These are phyloP conservation scores for Entosphenus tridentatus DNA, from an alignment of 2,113 vertebrate species.

Conservation along the genomic window DNA sequence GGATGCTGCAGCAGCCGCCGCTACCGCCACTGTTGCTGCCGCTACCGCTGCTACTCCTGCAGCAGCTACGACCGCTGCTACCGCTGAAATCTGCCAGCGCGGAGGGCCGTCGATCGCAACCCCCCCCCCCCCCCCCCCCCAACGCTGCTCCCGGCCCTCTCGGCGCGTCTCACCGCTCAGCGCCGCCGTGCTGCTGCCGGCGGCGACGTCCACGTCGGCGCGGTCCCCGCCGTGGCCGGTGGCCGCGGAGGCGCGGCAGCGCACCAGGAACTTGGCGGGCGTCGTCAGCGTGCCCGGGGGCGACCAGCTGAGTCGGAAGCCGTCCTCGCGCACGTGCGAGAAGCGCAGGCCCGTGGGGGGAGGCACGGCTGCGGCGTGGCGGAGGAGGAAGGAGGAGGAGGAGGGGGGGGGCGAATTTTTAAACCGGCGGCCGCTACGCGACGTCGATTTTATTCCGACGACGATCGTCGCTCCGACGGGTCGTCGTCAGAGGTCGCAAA, in stretches of 20 bases:
- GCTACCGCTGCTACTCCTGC: too few relatives aligned
- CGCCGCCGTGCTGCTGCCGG: slow-evolving; percentile 28
- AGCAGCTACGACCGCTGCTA: too few relatives aligned
- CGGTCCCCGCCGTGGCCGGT: slow-evolving; percentile 39
- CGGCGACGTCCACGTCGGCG: slow-evolving; percentile 37
- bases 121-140: too few relatives aligned
- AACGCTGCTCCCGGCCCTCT: too few relatives aligned
- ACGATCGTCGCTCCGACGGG: too few relatives aligned
- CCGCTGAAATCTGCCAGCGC: too few relatives aligned
- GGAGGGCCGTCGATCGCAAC: too few relatives aligned
- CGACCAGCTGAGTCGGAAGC: slow-evolving; percentile 48
- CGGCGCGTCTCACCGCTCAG: slow-evolving; percentile 36
- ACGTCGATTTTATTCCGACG: too few relatives aligned
- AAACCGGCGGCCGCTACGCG: background rate
- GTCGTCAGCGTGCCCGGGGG: slow-evolving; percentile 30
- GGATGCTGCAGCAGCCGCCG: too few relatives aligned
- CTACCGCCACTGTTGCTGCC: too few relatives aligned
- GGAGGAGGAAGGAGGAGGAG: background rate
- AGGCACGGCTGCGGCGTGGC: slow-evolving; percentile 46
- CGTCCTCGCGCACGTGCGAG: slow-evolving; percentile 42
- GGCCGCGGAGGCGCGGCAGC: slow-evolving; percentile 29
- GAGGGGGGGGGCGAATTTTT: background rate
- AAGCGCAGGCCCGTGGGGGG: slow-evolving; percentile 55
- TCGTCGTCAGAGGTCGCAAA: too few relatives aligned
- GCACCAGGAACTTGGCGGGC: slow-evolving; percentile 40